These are phyloP conservation scores for Tryphoninae sp. DNA, from an alignment of 2,888 invertebrate genomes.

Conservation along the genomic window DNA sequence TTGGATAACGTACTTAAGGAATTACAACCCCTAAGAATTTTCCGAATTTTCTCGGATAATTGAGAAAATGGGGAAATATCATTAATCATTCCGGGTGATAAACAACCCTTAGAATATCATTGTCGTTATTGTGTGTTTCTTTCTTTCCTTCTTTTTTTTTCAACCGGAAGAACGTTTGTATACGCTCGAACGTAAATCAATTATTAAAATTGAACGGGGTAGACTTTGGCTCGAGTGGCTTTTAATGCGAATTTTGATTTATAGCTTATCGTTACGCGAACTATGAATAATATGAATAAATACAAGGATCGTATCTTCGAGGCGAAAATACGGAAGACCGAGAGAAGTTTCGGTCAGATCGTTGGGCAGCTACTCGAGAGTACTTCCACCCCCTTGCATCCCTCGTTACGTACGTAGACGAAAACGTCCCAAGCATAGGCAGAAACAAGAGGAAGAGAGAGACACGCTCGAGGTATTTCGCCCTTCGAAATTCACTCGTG, in stretches of 20 bases:
- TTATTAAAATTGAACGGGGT: conserved; percentile 38
- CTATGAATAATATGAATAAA: conserved; percentile 55
- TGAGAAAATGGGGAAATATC: conserved; percentile 44
- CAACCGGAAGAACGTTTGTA: background rate
- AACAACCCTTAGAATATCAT: background rate
- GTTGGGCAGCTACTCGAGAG: conserved; percentile 50
- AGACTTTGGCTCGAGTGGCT: conserved; percentile 10
- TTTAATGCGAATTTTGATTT: conserved; percentile 44
- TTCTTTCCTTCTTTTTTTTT: background rate
- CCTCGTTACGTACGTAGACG: too few relatives aligned
- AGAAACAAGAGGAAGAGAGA: conserved; percentile 8
- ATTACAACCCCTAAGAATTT: conserved; percentile 43
- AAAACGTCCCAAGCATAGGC: conserved; percentile 1
- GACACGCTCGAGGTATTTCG: conserved; percentile 59
- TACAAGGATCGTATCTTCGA: conserved; percentile 33
- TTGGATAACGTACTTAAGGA: conserved; percentile 48
- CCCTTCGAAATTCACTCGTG: conserved; percentile 50
- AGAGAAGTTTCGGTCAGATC: conserved; percentile 39
- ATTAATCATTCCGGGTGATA: conserved; percentile 45
- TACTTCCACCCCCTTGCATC: conserved; percentile 38
- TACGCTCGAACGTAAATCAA: conserved; percentile 27
- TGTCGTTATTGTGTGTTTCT: background rate
- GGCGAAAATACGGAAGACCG: background rate
- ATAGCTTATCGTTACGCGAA: conserved; percentile 38
- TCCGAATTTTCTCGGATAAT: conserved; percentile 36